Evolutionary conservation across 2,888 invertebrate genomes (phyloP).

Genomic region (Macrosoma leucophasiata): DNA sequence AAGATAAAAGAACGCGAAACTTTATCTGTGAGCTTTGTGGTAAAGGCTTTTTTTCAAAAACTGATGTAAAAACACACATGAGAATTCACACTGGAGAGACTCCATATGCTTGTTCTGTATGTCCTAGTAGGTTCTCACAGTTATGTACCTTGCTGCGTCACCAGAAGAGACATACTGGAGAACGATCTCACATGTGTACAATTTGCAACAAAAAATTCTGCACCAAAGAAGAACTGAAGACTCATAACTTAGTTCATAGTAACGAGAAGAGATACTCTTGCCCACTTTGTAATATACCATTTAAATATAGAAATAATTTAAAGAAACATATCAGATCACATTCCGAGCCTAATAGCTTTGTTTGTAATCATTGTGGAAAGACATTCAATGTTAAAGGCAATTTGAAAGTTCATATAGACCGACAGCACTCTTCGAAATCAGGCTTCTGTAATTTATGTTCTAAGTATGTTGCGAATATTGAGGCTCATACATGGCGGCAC

Average conservation of each 20-base stretch:
- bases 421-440: conserved; percentile 71
- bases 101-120: conserved; percentile 50
- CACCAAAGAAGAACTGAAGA: conserved; percentile 50
- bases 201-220: conserved; percentile 51
- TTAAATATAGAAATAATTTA: conserved; percentile 68
- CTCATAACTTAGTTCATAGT: conserved; percentile 46
- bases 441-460: conserved; percentile 66
- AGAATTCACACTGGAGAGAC: conserved; percentile 59
- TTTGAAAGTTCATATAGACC: conserved; percentile 66
- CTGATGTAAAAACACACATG: conserved; percentile 49
- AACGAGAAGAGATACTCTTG: conserved; percentile 49
- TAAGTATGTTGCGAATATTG: conserved; percentile 70
- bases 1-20: conserved; percentile 35
- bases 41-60: conserved; percentile 51
- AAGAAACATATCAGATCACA: conserved; percentile 65
- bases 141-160: conserved; percentile 47
- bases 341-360: conserved; percentile 40
- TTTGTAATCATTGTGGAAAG: conserved; percentile 55
- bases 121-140: conserved; percentile 48
- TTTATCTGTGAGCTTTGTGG: conserved; percentile 60
- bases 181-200: conserved; percentile 41
- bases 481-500: conserved; percentile 72
- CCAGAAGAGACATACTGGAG: conserved; percentile 43
- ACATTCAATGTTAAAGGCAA: conserved; percentile 67
- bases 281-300: conserved; percentile 55